These are phyloP conservation scores for Acanthurus lineatus DNA, from an alignment of 2,797 vertebrate genomes.

Conservation along the genomic window DNA sequence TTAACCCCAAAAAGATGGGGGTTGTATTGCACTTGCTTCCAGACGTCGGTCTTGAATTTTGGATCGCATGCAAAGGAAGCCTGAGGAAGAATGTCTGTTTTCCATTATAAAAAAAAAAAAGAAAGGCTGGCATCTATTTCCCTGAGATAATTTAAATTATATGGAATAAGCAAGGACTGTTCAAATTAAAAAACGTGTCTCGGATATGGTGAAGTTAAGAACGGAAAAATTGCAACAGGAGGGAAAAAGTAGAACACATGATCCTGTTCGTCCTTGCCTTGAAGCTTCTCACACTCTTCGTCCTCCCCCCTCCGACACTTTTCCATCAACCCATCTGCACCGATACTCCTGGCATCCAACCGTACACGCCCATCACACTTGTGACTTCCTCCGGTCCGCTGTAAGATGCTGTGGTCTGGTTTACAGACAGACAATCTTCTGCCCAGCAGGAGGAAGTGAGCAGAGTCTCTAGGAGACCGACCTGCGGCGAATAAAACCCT, in stretches of 20 bases:
- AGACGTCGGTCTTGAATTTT: slow-evolving; percentile 70
- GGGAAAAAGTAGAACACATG: slow-evolving; percentile 10
- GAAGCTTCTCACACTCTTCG: background rate
- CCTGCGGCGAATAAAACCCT: slow-evolving; percentile 26
- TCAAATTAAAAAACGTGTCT: slow-evolving; percentile 38
- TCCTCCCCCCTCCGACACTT: background rate
- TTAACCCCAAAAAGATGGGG: slow-evolving; percentile 79
- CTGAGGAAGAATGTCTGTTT: slow-evolving; percentile 63
- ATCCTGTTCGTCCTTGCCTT: background rate
- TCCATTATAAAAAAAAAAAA: slow-evolving; percentile 56
- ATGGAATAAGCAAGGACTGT: slow-evolving; percentile 50
- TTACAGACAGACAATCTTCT: slow-evolving; percentile 52
- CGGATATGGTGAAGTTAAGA: background rate
- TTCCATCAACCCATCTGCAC: slow-evolving; percentile 24
- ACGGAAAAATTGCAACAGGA: slow-evolving; percentile 7
- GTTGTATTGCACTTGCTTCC: slow-evolving; percentile 72
- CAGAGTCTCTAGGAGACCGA: slow-evolving; percentile 33
- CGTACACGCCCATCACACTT: slow-evolving; percentile 17
- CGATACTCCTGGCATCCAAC: slow-evolving; percentile 1
- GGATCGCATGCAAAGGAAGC: slow-evolving; percentile 63
- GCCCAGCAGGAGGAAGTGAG: slow-evolving; percentile 29
- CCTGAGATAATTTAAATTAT: slow-evolving; percentile 67
- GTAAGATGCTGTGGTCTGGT: slow-evolving; percentile 61
- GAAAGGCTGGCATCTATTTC: slow-evolving; percentile 41
- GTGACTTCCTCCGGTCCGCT: slow-evolving; percentile 5